Evolutionary conservation across 1,140 invertebrate genomes (phyloP).

Genomic region (Diorhabda carinulata): DNA sequence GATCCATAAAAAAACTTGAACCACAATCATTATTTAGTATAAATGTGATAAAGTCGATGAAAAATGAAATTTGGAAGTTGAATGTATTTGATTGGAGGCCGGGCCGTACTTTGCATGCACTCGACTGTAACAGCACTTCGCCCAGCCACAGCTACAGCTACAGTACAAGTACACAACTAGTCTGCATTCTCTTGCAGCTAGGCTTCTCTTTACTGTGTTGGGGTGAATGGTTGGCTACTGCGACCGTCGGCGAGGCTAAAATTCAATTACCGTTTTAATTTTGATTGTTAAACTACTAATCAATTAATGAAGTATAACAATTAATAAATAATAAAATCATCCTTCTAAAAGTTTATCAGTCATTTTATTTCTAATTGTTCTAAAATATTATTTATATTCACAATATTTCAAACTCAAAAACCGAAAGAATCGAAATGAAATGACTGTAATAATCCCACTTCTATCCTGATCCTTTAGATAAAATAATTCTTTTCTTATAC

Average conservation of each 20-base stretch:
- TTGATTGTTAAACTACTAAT: constrained; percentile 5
- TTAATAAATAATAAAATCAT: constrained; percentile 3
- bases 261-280: not conserved
- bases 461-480: not conserved
- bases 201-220: constrained; percentile 35
- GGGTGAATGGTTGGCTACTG: constrained; percentile 18
- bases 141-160: constrained; percentile 37
- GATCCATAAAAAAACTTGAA: too few relatives aligned
- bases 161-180: constrained; percentile 34
- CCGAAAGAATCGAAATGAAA: too few relatives aligned
- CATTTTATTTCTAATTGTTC: too few relatives aligned
- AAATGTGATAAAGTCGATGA: not conserved
- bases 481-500: not conserved
- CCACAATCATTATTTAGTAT: too few relatives aligned
- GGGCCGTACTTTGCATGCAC: constrained; percentile 35
- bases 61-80: not conserved
- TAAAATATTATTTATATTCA: too few relatives aligned
- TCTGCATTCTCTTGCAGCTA: constrained; percentile 19
- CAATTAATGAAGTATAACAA: constrained; percentile 8
- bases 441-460: not conserved
- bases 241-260: constrained; percentile 14
- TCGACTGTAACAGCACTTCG: constrained; percentile 45
- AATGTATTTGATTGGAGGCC: constrained; percentile 5
- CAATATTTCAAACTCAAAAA: too few relatives aligned
- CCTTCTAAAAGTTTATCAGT: not conserved